Base-by-base conservation (phyloP, 92 coral and sea anemone species). In the Porites cylindrica region DNA sequence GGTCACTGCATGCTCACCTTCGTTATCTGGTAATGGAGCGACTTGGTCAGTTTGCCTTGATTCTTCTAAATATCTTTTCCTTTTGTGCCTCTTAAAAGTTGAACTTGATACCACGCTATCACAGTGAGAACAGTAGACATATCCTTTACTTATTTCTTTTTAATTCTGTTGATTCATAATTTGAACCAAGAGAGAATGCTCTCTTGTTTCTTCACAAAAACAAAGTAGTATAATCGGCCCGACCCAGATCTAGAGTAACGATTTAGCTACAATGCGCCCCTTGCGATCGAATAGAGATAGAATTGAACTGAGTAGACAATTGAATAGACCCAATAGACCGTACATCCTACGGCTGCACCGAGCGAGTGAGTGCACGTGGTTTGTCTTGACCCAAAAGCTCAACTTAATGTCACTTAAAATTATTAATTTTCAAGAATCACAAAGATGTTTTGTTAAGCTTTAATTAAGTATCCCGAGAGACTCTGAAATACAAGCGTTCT, bases 21-120 rank as follows among this genome's bases (percentile, higher is more conserved):
- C 71, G 52, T 75, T 60, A 82, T 82, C 68, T 68, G 60, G 52
- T 69, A 70, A 68, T 51, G 77, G 32, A 32, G 64, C 75, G 66
- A 76, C 60, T 76, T 32, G 85, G 50, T 80, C 64, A 66, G 75
- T 80, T 23, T 23, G 24, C 74, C 64, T 66, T 65, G 63, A 80
- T 52, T 75, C 52, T 61, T 10, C 47, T 76, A 67, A 60, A 66
- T 79, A 9, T 84, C 92, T 77, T 73, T 89, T 89, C 68, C 89
- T 89, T 84, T 89, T 85, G 85, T 89, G 92, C 64, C 92, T 83
- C 65, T 89, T 85, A 14, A 75, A 75, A 18, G 91, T 88, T 56
- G 91, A 88, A 66, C 91, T 70, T 65, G 91, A 88, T 3, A 89
- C 89, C 61, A 83, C 72, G 66, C 74, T 58, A 70, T 89, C 88